Conservation (phyloP, 2,797 vertebrate species). For the Halcyon badia region DNA sequence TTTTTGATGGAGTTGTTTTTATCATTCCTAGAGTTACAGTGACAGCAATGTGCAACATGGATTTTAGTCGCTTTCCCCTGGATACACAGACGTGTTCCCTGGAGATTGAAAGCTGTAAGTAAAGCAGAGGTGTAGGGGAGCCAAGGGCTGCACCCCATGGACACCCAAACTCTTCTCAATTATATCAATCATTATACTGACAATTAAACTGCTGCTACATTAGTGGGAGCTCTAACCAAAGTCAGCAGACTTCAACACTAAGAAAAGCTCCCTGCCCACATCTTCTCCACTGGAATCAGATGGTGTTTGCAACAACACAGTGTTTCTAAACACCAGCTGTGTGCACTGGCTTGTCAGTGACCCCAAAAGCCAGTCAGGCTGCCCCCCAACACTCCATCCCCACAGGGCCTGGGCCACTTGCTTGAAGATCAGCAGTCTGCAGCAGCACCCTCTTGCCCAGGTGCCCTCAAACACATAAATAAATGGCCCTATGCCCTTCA, state of each 20-base stretch:
- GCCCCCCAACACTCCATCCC: not conserved
- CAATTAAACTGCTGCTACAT: not conserved
- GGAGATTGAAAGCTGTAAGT: slow-evolving; percentile 96
- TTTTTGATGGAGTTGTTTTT: not conserved
- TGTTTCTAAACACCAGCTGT: not conserved
- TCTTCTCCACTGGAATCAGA: not conserved
- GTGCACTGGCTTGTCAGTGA: not conserved
- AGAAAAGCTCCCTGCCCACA: rapidly evolving
- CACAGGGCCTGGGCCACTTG: not conserved
- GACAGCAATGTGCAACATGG: slow-evolving; percentile 97
- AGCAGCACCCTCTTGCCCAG: not conserved
- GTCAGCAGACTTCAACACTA: not conserved
- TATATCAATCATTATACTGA: not conserved
- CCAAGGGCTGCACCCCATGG: not conserved
- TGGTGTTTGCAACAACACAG: not conserved
- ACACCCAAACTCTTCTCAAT: not conserved
- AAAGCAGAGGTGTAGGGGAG: not conserved
- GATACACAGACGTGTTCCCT: slow-evolving; percentile 94
- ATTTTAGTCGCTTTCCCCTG: slow-evolving; percentile 94
- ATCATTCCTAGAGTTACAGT: slow-evolving; percentile 90
- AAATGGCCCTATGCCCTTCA: rapidly evolving
- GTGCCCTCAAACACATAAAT: not conserved
- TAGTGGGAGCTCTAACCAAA: not conserved
- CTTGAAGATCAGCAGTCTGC: not conserved
- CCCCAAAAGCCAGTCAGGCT: not conserved